These are phyloP conservation scores for Prorops nasuta DNA, from an alignment of 1,140 invertebrate genomes.

Conservation along the genomic window DNA sequence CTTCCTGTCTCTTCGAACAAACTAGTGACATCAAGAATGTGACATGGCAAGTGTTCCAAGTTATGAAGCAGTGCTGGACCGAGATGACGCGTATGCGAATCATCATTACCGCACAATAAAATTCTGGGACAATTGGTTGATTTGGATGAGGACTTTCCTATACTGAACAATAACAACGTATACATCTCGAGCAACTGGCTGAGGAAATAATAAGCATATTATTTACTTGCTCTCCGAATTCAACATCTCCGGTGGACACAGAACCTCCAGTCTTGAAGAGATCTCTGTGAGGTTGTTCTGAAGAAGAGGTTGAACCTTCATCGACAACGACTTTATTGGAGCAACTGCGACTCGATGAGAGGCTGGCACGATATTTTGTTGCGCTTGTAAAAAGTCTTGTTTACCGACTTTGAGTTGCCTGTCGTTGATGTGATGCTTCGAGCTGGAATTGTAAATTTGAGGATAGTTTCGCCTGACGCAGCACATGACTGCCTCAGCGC, in stretches of 20 bases:
- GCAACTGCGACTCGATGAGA: slow-evolving; percentile 61
- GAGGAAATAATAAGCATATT: background rate
- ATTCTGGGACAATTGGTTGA: slow-evolving; percentile 45
- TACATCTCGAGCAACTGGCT: background rate
- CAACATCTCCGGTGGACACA: slow-evolving; percentile 47
- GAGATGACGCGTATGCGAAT: slow-evolving; percentile 54
- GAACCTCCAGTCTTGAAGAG: slow-evolving; percentile 37
- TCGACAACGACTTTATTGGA: slow-evolving; percentile 58
- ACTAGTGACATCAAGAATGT: slow-evolving; percentile 46
- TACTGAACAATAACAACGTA: slow-evolving; percentile 19
- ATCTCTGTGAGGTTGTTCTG: slow-evolving; percentile 50
- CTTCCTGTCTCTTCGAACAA: slow-evolving; percentile 56
- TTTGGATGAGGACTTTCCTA: slow-evolving; percentile 28
- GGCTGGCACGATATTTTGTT: slow-evolving; percentile 68
- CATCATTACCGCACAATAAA: slow-evolving; percentile 45
- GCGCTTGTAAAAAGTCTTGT: slow-evolving; percentile 67
- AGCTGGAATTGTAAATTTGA: slow-evolving; percentile 47
- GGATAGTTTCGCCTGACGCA: slow-evolving; percentile 49
- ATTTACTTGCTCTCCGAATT: slow-evolving; percentile 39
- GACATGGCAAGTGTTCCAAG: slow-evolving; percentile 49
- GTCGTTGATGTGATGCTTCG: slow-evolving; percentile 45
- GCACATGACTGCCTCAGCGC: slow-evolving; percentile 51
- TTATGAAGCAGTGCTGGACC: slow-evolving; percentile 50
- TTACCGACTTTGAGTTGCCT: slow-evolving; percentile 56
- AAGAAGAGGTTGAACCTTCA: slow-evolving; percentile 61